Conservation (phyloP, 2,797 vertebrate species). For the Tragopan temminckii region DNA sequence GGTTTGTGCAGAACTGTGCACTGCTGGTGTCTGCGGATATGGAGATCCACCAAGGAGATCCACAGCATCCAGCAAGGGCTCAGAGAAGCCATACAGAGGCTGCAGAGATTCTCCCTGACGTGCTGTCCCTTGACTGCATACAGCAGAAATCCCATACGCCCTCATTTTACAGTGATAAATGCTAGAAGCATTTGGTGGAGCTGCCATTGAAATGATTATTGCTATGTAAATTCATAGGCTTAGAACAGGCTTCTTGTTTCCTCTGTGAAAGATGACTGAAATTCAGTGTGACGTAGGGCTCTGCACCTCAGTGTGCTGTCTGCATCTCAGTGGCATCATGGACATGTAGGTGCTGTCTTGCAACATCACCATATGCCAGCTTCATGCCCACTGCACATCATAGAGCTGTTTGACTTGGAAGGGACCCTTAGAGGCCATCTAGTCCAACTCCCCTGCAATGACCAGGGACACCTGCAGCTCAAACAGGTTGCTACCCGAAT, state of each 20-base stretch:
- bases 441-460: too few species aligned
- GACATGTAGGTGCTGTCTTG: neutral
- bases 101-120: neutral
- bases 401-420: too few species aligned
- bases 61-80: neutral
- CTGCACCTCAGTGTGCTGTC: neutral
- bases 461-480: too few species aligned
- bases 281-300: neutral
- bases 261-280: neutral
- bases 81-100: rapidly evolving
- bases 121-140: neutral
- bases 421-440: too few species aligned
- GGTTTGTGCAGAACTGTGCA: neutral
- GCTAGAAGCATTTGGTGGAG: neutral
- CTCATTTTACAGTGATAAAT: neutral
- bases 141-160: neutral
- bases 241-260: neutral
- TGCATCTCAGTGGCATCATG: neutral
- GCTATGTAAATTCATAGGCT: neutral
- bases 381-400: too few species aligned
- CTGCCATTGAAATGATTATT: neutral
- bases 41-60: neutral
- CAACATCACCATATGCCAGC: rapidly evolving
- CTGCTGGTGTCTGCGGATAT: neutral
- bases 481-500: neutral